Evolutionary conservation across 2,888 invertebrate species (phyloP).

Genomic region (Stegana nigrithorax): DNA sequence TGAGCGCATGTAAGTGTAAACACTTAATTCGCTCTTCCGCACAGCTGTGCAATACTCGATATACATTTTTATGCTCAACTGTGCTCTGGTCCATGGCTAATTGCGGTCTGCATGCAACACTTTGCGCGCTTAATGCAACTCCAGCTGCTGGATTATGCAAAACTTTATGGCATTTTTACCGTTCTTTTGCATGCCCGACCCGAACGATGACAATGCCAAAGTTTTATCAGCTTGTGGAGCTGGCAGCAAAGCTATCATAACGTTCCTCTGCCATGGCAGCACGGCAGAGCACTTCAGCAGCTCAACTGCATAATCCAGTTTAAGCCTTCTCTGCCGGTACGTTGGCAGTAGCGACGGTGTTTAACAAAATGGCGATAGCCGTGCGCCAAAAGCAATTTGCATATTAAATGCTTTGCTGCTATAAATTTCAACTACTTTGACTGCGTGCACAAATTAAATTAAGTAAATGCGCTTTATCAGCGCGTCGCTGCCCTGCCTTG

Average conservation of each 20-base stretch:
- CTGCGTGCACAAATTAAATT: constrained; percentile 6
- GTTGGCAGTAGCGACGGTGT: too few relatives aligned
- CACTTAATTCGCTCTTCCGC: too few relatives aligned
- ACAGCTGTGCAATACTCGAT: not conserved
- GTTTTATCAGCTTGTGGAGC: not conserved
- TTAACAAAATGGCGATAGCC: not conserved
- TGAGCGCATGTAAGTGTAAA: not conserved
- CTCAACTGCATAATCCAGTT: too few relatives aligned
- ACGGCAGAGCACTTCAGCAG: too few relatives aligned
- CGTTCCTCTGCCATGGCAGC: too few relatives aligned
- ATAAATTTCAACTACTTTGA: constrained; percentile 6
- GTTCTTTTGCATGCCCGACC: not conserved
- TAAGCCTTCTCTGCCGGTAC: too few relatives aligned
- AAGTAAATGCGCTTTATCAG: too few relatives aligned
- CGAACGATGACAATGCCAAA: not conserved
- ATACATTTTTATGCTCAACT: not conserved
- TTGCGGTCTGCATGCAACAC: not conserved
- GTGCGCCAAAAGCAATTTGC: not conserved
- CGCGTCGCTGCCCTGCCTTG: too few relatives aligned
- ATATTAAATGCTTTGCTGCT: not conserved
- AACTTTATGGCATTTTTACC: not conserved
- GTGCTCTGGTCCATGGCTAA: not conserved
- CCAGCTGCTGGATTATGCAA: constrained; percentile 1
- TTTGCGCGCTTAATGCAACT: too few relatives aligned
- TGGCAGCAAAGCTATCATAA: constrained; percentile 1